phyloP scores from a whole-genome alignment of 1,140 invertebrate species.

The Drosophila lacertosa region DNA sequence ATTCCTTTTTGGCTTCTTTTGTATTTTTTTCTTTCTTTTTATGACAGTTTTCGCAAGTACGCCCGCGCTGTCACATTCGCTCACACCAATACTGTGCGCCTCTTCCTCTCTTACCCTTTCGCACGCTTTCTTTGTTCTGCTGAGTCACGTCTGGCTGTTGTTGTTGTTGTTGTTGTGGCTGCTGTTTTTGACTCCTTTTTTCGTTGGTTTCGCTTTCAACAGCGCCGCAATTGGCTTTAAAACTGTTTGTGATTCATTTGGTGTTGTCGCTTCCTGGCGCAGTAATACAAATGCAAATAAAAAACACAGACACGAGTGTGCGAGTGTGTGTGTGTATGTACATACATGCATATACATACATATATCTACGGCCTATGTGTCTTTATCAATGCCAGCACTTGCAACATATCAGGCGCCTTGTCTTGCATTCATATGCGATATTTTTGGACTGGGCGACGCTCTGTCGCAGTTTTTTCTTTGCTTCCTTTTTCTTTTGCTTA shows the following conservation, averaged over 20 bases:
- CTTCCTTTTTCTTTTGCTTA: constrained; percentile 34
- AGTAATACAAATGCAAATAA: constrained; percentile 4
- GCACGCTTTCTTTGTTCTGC: constrained; percentile 28
- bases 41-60: constrained; percentile 21
- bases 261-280: constrained; percentile 10
- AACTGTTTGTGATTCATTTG: constrained; percentile 66
- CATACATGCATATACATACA: constrained; percentile 1
- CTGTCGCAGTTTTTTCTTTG: constrained; percentile 22
- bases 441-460: constrained; percentile 43
- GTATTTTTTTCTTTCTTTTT: constrained; percentile 20
- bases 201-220: constrained; percentile 69
- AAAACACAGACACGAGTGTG: background rate
- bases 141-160: constrained; percentile 50
- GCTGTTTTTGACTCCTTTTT: constrained; percentile 63
- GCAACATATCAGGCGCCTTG: constrained; percentile 37
- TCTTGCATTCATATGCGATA: constrained; percentile 36
- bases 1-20: constrained; percentile 1
- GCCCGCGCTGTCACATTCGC: constrained; percentile 19
- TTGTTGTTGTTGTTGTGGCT: constrained; percentile 30
- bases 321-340: background rate
- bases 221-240: constrained; percentile 37
- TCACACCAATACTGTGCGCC: background rate
- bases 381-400: constrained; percentile 69
- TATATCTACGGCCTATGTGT: constrained; percentile 30
- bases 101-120: constrained; percentile 1